Percentiles rank a stretch among this genome's conserved stretches.
Evolutionary conservation across 2,113 vertebrate species (phyloP).

Genomic region (Plestiodon gilberti): DNA sequence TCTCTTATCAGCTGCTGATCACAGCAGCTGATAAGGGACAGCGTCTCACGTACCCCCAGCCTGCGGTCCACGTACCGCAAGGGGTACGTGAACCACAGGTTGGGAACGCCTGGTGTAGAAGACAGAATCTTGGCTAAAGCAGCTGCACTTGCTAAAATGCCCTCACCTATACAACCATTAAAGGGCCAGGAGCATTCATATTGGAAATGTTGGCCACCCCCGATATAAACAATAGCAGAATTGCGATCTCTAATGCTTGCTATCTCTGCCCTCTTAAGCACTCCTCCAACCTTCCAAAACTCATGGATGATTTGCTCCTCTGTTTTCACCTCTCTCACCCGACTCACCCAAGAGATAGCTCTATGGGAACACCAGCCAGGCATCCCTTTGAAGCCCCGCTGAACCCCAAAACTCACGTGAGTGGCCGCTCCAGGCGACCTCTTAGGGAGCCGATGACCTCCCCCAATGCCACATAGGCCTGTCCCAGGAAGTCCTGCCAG

Average conservation of each 20-base stretch:
- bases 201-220: no score
- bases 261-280: not conserved
- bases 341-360: no score
- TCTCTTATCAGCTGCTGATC: no score
- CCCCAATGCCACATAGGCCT: conserved; percentile 79
- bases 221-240: not conserved
- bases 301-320: not conserved
- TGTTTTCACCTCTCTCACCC: not conserved
- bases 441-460: conserved; percentile 84
- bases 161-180: no score
- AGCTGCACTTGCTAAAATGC: no score
- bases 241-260: not conserved
- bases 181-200: no score
- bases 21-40: no score
- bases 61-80: no score
- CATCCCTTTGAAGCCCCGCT: not conserved
- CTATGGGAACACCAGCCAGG: not conserved
- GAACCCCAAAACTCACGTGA: conserved; percentile 75
- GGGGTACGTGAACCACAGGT: no score
- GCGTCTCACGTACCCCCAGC: no score
- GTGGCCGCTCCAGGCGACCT: conserved; percentile 79
- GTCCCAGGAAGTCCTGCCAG: conserved; percentile 83
- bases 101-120: no score
- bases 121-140: no score
- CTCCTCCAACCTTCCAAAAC: not conserved